Evolutionary conservation across 2,797 vertebrate genomes (phyloP).

Genomic region (Typhlichthys subterraneus): DNA sequence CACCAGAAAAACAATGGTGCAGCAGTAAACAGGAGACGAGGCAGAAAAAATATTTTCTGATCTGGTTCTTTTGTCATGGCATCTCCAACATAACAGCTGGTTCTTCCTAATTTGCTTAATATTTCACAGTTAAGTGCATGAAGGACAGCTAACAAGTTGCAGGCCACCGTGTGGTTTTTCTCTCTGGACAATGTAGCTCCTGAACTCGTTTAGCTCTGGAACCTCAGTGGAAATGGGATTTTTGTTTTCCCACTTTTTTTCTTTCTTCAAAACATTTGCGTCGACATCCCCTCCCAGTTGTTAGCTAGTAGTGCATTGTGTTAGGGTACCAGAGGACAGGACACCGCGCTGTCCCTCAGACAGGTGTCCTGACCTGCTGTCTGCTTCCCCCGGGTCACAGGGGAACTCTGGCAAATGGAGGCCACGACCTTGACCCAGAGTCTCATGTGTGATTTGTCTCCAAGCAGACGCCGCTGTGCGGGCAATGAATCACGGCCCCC

Average conservation of each 20-base stretch:
- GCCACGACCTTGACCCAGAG: constrained; percentile 68
- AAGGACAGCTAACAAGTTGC: too few species aligned
- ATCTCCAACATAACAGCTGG: too few species aligned
- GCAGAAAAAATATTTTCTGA: too few species aligned
- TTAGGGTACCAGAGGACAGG: constrained; percentile 54
- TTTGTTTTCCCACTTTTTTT: not conserved
- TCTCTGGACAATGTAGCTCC: too few species aligned
- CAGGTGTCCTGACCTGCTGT: constrained; percentile 72
- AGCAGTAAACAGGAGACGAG: too few species aligned
- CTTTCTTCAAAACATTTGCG: not conserved
- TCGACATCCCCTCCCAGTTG: not conserved
- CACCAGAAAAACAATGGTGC: too few species aligned
- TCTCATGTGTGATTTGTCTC: constrained; percentile 57
- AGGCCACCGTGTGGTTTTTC: too few species aligned
- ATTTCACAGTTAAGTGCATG: too few species aligned
- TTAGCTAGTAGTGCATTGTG: constrained; percentile 32
- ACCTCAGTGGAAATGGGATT: constrained; percentile 19
- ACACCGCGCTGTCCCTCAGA: constrained; percentile 55
- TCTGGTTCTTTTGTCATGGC: too few species aligned
- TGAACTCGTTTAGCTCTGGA: constrained; percentile 13
- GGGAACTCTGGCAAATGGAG: constrained; percentile 67
- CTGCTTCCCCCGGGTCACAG: constrained; percentile 56
- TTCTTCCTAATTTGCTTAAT: too few species aligned
- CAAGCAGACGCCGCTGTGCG: constrained; percentile 51
- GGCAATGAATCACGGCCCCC: constrained; percentile 50